Conservation (phyloP, 1,140 invertebrate genomes). For the Metopolophium dirhodum region DNA sequence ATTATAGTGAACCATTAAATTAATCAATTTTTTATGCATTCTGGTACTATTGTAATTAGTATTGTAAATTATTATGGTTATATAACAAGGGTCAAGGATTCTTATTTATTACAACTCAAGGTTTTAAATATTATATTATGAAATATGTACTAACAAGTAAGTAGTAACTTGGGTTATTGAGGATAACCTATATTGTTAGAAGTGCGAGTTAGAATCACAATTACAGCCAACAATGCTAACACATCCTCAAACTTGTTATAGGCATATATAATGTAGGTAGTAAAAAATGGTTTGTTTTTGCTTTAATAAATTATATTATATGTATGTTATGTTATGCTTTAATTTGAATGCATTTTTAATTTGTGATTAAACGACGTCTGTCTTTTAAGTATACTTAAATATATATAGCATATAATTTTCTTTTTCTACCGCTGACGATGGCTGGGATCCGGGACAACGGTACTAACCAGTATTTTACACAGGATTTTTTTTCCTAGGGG, state of each 20-base stretch:
- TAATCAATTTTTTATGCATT: not conserved
- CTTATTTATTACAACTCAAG: not conserved
- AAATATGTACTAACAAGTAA: not conserved
- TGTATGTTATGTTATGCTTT: no score
- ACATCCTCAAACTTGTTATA: no score
- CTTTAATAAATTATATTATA: no score
- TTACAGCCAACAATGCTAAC: not conserved
- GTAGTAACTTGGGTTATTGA: not conserved
- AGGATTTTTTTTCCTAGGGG: not conserved
- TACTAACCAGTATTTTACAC: no score
- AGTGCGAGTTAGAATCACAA: not conserved
- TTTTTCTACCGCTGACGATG: no score
- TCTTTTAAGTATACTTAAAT: no score
- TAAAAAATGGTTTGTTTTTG: no score
- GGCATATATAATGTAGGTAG: no score
- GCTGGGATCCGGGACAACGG: no score
- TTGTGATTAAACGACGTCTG: no score
- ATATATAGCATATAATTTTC: no score
- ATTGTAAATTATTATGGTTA: not conserved
- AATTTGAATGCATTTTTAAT: no score
- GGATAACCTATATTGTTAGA: not conserved
- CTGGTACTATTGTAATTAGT: not conserved
- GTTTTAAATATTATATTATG: not conserved
- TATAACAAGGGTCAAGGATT: not conserved
- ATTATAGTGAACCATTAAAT: not conserved